These are phyloP conservation scores for Antheraea mylitta DNA, from an alignment of 1,140 invertebrate genomes.

Conservation along the genomic window DNA sequence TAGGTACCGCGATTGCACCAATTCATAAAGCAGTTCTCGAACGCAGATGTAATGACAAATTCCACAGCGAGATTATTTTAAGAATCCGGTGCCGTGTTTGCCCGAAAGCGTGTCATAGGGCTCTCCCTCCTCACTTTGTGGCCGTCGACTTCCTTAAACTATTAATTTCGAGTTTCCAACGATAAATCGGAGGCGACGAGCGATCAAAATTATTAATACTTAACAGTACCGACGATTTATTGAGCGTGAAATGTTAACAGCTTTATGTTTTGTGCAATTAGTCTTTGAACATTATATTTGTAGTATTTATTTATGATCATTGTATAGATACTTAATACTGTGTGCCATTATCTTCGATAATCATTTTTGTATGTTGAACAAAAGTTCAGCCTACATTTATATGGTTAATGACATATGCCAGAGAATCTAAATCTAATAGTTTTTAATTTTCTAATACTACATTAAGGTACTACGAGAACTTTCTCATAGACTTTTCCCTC, in stretches of 20 bases:
- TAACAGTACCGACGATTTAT: slow-evolving; percentile 32
- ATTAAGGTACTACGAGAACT: no score
- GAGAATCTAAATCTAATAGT: no score
- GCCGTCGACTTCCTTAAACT: slow-evolving; percentile 45
- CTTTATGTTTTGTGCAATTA: slow-evolving; percentile 8
- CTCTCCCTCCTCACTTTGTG: slow-evolving; percentile 24
- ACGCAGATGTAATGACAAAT: slow-evolving; percentile 21
- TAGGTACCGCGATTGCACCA: no score
- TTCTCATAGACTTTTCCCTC: no score
- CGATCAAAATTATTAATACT: slow-evolving; percentile 50
- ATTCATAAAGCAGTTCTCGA: neutral
- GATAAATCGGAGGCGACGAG: slow-evolving; percentile 45
- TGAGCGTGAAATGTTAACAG: slow-evolving; percentile 31
- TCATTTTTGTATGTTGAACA: neutral
- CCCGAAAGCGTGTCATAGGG: slow-evolving; percentile 23
- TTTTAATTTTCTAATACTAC: no score
- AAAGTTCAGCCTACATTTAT: no score
- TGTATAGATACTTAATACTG: neutral
- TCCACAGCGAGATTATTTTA: slow-evolving; percentile 22
- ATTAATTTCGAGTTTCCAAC: slow-evolving; percentile 39
- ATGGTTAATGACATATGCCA: no score
- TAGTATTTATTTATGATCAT: neutral
- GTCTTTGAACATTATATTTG: neutral
- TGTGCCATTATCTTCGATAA: neutral
- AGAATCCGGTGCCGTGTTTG: slow-evolving; percentile 15